Evolutionary conservation across 1,140 invertebrate species (phyloP).

Genomic region (Gonioctena quinquepunctata): DNA sequence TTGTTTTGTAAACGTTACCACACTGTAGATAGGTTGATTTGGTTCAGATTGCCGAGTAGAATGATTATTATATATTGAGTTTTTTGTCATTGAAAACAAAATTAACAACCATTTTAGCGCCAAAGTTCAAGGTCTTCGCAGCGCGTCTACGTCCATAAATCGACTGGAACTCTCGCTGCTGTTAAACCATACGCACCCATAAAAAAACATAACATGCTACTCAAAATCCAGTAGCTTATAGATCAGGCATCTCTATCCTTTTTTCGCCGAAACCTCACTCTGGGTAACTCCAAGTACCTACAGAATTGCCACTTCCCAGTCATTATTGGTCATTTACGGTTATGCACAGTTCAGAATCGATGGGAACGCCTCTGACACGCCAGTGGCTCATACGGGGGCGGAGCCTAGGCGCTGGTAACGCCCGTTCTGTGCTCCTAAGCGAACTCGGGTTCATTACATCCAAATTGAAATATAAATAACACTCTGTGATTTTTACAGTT

Average conservation of each 20-base stretch:
- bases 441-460: background rate
- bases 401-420: background rate
- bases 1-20: too few relatives aligned
- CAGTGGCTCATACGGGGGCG: background rate
- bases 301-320: background rate
- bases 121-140: background rate
- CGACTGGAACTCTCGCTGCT: background rate
- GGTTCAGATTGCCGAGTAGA: too few relatives aligned
- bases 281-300: background rate
- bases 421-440: background rate
- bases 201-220: background rate
- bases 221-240: background rate
- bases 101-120: too few relatives aligned
- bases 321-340: slow-evolving; percentile 11
- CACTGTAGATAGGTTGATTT: too few relatives aligned
- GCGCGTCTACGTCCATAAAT: background rate
- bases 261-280: background rate
- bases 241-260: slow-evolving; percentile 2
- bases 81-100: too few relatives aligned
- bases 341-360: background rate
- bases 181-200: background rate
- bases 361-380: slow-evolving; percentile 4
- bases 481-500: background rate
- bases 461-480: slow-evolving; percentile 8
- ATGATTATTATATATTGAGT: too few relatives aligned